Base-by-base conservation (phyloP, 2,113 vertebrate genomes). In the Tachysurus fulvidraco region DNA sequence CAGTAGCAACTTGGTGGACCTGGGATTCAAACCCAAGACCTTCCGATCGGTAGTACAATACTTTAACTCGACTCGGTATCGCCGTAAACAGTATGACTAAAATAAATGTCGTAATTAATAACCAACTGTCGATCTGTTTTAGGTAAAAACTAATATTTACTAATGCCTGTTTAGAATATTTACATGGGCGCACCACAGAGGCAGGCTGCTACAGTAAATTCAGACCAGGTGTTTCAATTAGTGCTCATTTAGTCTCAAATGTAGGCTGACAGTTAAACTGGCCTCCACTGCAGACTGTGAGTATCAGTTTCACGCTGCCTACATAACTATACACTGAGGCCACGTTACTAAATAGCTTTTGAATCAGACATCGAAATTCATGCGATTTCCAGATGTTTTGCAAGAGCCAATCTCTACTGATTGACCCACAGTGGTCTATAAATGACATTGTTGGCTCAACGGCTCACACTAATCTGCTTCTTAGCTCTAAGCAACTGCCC, bases 391-490 rank as follows among this genome's bases (percentile, higher is more conserved):
- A 69, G 12, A 59, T 81, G 50, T 69, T 36, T 36, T 44, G 30
- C 30, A 10, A 54, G 69, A 52, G n/a, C 36, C 41, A 77, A 50
- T 3, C 83, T 64, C 59, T 30, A 52, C 30, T 78, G 50, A 78
- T 52, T 54, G 14, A 77, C 74, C 73, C 57, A 28, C 41, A 6
- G 23, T 30, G 13, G 65, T 16, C 50, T 83, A 55, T 83, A 25
- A 62, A 50, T 50, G 8, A 50, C 36, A 83, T 81, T 83, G 21
- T 59, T 55, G 81, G 52, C 62, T 82, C 23, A 81, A 82, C 28
- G 73, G 41, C 55, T 76, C 52, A 57, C 19, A n/a, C 36, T 77
- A 87, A 87, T 52, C 50, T 83, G 28, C 81, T 78, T n/a, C 77
- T 30, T 60, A n/a, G 80, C 12, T 46, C 57, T 62, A 65, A 44